phyloP scores from a whole-genome alignment of 1,140 invertebrate genomes.

The Vanessa tameamea region DNA sequence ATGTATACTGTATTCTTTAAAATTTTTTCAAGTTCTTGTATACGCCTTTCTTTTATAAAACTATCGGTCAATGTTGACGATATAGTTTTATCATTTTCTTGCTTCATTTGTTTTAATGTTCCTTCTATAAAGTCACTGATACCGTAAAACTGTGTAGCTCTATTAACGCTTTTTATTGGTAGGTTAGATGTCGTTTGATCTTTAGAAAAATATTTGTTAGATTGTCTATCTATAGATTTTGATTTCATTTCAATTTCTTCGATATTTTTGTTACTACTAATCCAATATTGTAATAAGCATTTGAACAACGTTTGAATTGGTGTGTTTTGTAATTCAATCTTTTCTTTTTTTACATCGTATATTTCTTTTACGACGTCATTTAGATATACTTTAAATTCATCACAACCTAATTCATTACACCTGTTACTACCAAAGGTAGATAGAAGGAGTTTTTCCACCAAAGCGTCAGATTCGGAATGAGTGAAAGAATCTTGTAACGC shows the following conservation, averaged over 20 bases:
- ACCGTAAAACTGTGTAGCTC: slow-evolving; percentile 56
- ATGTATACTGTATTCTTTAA: slow-evolving; percentile 69
- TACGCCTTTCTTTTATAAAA: slow-evolving; percentile 57
- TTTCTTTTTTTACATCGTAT: slow-evolving; percentile 46
- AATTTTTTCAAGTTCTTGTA: slow-evolving; percentile 64
- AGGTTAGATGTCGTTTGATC: slow-evolving; percentile 57
- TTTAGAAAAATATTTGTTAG: slow-evolving; percentile 54
- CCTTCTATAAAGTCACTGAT: slow-evolving; percentile 41
- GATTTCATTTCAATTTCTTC: slow-evolving; percentile 44
- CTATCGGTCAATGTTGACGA: slow-evolving; percentile 46
- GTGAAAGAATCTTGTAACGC: slow-evolving; percentile 45
- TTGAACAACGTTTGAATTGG: slow-evolving; percentile 62
- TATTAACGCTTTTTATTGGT: slow-evolving; percentile 41
- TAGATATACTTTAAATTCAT: slow-evolving; percentile 48
- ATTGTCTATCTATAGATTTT: slow-evolving; percentile 54
- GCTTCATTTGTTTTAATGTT: slow-evolving; percentile 23
- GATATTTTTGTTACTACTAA: slow-evolving; percentile 49
- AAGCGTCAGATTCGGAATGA: slow-evolving; percentile 49
- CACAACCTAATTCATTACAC: slow-evolving; percentile 17
- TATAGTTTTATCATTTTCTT: slow-evolving; percentile 34
- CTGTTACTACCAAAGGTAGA: slow-evolving; percentile 49
- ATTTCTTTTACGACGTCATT: slow-evolving; percentile 59
- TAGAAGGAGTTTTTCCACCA: slow-evolving; percentile 59
- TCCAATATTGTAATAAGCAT: slow-evolving; percentile 64
- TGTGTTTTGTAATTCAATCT: slow-evolving; percentile 57